phyloP scores from a whole-genome alignment of 2,888 invertebrate genomes.

The Patella depressa region DNA sequence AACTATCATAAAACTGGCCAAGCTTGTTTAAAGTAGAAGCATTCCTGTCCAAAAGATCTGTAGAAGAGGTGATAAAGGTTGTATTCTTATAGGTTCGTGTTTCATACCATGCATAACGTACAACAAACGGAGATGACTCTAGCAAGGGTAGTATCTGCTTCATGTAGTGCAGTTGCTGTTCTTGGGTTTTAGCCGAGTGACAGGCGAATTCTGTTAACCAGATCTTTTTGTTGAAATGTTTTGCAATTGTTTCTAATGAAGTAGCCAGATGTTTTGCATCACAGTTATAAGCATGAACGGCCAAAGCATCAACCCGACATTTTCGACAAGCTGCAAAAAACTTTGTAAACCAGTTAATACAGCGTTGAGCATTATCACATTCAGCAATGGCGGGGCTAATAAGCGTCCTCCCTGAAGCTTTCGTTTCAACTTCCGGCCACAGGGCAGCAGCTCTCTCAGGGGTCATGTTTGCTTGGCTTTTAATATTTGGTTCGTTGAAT shows the following conservation, averaged over 20 bases:
- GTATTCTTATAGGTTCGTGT: constrained; percentile 25
- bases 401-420: constrained; percentile 33
- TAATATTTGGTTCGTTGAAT: constrained; percentile 51
- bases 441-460: constrained; percentile 40
- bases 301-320: constrained; percentile 47
- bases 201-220: constrained; percentile 49
- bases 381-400: constrained; percentile 48
- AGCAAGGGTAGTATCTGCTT: constrained; percentile 37
- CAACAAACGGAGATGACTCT: constrained; percentile 38
- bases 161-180: constrained; percentile 37
- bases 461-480: constrained; percentile 42
- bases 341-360: constrained; percentile 45
- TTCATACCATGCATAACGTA: constrained; percentile 40
- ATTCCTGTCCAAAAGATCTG: constrained; percentile 32
- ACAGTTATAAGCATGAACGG: constrained; percentile 47
- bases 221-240: constrained; percentile 39
- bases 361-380: constrained; percentile 23
- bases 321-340: constrained; percentile 45
- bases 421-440: constrained; percentile 44
- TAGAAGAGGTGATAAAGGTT: constrained; percentile 19
- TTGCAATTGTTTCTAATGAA: constrained; percentile 33
- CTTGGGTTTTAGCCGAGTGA: constrained; percentile 33
- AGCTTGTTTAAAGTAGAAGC: constrained; percentile 27
- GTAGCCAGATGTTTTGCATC: constrained; percentile 26
- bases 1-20: constrained; percentile 38